Evolutionary conservation across 2,113 vertebrate species (phyloP), one percentile per base, ranked within the genome.

Genomic region (Syngnathus floridae): DNA sequence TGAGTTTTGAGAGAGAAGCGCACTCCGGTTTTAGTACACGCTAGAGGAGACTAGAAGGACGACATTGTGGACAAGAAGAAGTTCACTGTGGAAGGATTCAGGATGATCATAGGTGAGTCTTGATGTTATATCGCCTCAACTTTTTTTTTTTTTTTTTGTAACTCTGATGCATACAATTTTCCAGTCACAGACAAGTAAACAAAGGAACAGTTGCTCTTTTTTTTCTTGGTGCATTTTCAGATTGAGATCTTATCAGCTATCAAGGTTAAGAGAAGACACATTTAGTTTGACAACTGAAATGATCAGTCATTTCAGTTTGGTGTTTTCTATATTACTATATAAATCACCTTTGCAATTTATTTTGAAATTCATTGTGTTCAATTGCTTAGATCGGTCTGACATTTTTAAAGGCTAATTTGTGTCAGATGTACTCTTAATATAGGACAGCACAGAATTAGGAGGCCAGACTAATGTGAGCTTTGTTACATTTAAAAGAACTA

Each of bases 41-140:
- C 43, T 56, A 65, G 22, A 54, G 40, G 73, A 78, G 62, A 49
- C 51, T 22, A 79, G 71, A 52, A 8, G 66, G 76, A 75, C 57
- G 70, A 76, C 37, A 71, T 71, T 72, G 68, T 62, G 65, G 54
- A 70, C 59, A 61, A 55, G 52, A 61, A 78, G 64, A 79, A 80
- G 71, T 79, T 80, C 67, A 80, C 70, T 65, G 81, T 78, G 77
- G 82, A 84, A 65, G 83, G 78, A 78, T 80, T 69, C 79, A 85
- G 75, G 73, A 89, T 89, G 88, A 82, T 89, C 68, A 69, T 89
- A 75, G 86, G 88, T 89, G 84, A 88, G 88, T 69, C 60, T 5
- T 59, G 1, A 35, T 36, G 37, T 65, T 26, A 26, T 31, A 16
- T 56, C 57, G 59, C 58, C 26, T 31, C 40, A 36, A 64, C 21